A percentile compares a stretch with the other conserved stretches of the same genome.
These are phyloP conservation scores for Tetheella fluctuosa DNA, from an alignment of 2,888 invertebrate species.

Conservation along the genomic window DNA sequence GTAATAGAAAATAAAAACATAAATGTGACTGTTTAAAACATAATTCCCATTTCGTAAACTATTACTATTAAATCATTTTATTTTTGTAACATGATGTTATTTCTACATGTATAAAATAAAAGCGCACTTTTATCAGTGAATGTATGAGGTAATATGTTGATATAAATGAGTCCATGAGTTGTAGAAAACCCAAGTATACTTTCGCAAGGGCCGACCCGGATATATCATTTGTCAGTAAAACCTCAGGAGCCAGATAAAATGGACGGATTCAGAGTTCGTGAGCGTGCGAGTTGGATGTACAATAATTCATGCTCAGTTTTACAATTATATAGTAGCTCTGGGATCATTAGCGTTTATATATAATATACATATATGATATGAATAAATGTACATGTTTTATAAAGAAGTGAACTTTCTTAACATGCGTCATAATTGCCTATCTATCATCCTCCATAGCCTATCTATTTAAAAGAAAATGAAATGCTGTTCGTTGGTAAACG, in stretches of 20 bases:
- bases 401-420: too few relatives aligned
- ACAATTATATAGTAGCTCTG: slow-evolving; percentile 26
- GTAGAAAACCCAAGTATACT: slow-evolving; percentile 45
- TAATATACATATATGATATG: not conserved
- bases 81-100: not conserved
- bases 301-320: slow-evolving; percentile 42
- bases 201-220: slow-evolving; percentile 42
- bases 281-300: slow-evolving; percentile 38
- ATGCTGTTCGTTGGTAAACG: too few relatives aligned
- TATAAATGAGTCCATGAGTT: slow-evolving; percentile 36
- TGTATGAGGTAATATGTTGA: not conserved
- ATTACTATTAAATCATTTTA: too few relatives aligned
- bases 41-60: too few relatives aligned
- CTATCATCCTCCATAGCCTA: too few relatives aligned
- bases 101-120: not conserved
- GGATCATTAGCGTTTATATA: not conserved
- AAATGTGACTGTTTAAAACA: too few relatives aligned
- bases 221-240: slow-evolving; percentile 58
- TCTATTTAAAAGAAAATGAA: too few relatives aligned
- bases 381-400: too few relatives aligned
- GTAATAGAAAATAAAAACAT: too few relatives aligned
- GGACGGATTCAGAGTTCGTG: slow-evolving; percentile 47
- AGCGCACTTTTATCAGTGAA: not conserved
- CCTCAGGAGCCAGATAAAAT: slow-evolving; percentile 64
- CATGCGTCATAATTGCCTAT: too few relatives aligned